Conservation (phyloP, 2,113 vertebrate species). For the Galeopterus variegatus region DNA sequence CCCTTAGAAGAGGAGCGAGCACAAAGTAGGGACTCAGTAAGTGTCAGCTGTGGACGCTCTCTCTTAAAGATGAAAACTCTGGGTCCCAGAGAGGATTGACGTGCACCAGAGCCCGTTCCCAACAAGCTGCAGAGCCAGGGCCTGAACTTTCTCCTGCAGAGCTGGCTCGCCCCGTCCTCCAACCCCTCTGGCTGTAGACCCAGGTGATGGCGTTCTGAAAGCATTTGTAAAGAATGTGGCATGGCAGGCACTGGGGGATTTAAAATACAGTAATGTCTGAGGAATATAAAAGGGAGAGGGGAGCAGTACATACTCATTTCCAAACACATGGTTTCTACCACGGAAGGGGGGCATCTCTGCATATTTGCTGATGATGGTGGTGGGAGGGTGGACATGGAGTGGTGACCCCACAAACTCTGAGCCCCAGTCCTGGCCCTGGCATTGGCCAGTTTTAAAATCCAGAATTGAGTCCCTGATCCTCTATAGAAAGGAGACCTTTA, state of each 20-base stretch:
- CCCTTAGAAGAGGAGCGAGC: rapidly evolving
- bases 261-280: rapidly evolving
- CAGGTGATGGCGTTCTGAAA: rapidly evolving
- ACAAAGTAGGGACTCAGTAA: rapidly evolving
- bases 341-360: rapidly evolving
- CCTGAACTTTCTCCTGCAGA: rapidly evolving
- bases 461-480: not conserved
- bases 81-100: not conserved
- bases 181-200: rapidly evolving
- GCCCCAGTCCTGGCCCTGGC: rapidly evolving
- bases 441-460: not conserved
- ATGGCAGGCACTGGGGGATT: not conserved
- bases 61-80: not conserved
- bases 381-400: rapidly evolving
- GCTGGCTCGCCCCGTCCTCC: not conserved
- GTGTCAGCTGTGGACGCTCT: rapidly evolving
- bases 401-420: rapidly evolving
- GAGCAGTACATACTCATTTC: not conserved
- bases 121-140: rapidly evolving
- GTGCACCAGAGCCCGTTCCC: not conserved
- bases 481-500: not conserved
- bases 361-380: rapidly evolving
- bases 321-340: rapidly evolving
- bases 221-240: rapidly evolving
- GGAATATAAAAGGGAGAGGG: rapidly evolving